Percentiles rank a stretch among this genome's conserved stretches.
Conservation (phyloP, 2,888 invertebrate species). For the Ptychoptera albimana region DNA sequence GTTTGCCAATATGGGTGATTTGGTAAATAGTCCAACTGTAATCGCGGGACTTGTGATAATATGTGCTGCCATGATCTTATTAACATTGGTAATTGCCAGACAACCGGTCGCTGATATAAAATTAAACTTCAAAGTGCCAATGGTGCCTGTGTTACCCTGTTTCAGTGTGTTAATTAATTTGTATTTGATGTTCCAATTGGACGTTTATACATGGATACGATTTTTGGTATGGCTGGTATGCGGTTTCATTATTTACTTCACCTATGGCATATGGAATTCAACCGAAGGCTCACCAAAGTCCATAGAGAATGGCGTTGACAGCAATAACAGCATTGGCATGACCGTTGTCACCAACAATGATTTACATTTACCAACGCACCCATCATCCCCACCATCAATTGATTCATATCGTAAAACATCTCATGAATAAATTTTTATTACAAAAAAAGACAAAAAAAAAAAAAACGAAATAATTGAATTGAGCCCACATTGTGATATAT, state of each 20-base stretch:
- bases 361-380: too few relatives aligned
- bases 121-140: slow-evolving; percentile 65
- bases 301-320: too few relatives aligned
- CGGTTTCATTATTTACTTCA: slow-evolving; percentile 75
- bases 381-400: too few relatives aligned
- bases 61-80: slow-evolving; percentile 35
- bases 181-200: slow-evolving; percentile 81
- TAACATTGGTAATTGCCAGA: slow-evolving; percentile 43
- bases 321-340: too few relatives aligned
- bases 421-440: too few relatives aligned
- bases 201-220: slow-evolving; percentile 72
- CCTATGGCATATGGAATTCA: slow-evolving; percentile 69
- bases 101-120: slow-evolving; percentile 48
- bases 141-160: slow-evolving; percentile 72
- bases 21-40: slow-evolving; percentile 18
- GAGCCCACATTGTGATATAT: too few relatives aligned
- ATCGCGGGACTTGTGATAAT: slow-evolving; percentile 33
- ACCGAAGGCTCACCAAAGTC: slow-evolving; percentile 32
- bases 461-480: too few relatives aligned
- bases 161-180: slow-evolving; percentile 75
- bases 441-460: too few relatives aligned
- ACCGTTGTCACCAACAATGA: too few relatives aligned
- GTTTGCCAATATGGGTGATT: slow-evolving; percentile 4
- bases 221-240: slow-evolving; percentile 72
- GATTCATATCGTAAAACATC: too few relatives aligned